Base-by-base conservation (phyloP, 2,113 vertebrate genomes). In the Phalacrocorax aristotelis region DNA sequence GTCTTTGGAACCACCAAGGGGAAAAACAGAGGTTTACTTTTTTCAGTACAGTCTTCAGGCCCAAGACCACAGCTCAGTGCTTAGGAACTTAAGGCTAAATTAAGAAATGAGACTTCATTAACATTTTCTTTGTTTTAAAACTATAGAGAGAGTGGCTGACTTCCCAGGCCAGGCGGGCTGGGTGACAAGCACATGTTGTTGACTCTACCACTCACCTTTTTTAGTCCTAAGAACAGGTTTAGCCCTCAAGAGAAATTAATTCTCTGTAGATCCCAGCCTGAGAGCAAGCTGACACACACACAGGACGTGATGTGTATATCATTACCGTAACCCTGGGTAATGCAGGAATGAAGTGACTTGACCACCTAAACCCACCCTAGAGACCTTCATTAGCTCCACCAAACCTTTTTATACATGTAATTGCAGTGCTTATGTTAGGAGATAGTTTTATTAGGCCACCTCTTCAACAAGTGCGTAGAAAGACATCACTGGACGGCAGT, bases 81-180 rank as follows among this genome's bases (percentile, higher is more conserved):
- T 42, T 42, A 14, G 42, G 42, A 42, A 42, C 42, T 76, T 75
- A n/a, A 42, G 4, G 0, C 38, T 13, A 69, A 77, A 75, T 25
- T 26, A 69, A n/a, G 10, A 69, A 68, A 54, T 48, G 2, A 58
- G 6, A 13, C 18, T 64, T 78, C 11, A 66, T 34, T 16, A 25
- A 64, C 1, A 52, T 66, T 57, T 62, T 36, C 2, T 46, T 32
- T 51, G 2, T 14, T 78, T 78, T 66, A 55, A 61, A 66, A 21
- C 3, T 26, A 49, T 23, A 65, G 22, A 44, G 3, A 44, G 1
- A 29, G 7, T 6, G 23, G 2, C 5, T 49, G 52, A 21, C 7
- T 44, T 81, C 13, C 11, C 13, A 49, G 18, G 0, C 3, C 6
- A 23, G 1, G 7, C 30, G 10, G 12, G 2, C 2, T 0, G 0